Evolutionary conservation across 2,113 vertebrate species (phyloP).

Genomic region (Isichthys henryi): DNA sequence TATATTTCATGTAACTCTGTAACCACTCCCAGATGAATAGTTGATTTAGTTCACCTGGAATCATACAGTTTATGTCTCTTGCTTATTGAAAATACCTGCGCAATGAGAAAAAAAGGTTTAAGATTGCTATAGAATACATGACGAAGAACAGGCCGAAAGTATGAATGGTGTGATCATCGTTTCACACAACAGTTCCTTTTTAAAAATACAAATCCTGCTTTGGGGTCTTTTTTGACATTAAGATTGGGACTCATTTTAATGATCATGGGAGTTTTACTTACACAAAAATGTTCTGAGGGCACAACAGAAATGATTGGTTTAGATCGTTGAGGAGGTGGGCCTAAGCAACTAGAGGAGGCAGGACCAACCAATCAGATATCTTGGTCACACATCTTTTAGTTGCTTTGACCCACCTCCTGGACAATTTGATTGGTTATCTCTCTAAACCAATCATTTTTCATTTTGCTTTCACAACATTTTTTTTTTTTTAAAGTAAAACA

Average conservation of each 20-base stretch:
- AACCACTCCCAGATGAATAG: background rate
- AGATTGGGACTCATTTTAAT: background rate
- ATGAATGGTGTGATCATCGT: background rate
- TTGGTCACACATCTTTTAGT: too few relatives aligned
- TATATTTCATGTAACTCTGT: background rate
- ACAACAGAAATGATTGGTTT: too few relatives aligned
- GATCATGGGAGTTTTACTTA: too few relatives aligned
- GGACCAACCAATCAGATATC: too few relatives aligned
- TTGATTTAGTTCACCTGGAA: background rate
- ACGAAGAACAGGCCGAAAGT: background rate
- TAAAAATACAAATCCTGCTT: background rate
- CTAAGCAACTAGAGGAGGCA: too few relatives aligned
- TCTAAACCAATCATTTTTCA: too few relatives aligned
- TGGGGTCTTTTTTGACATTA: background rate
- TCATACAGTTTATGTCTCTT: background rate
- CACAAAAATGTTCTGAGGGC: too few relatives aligned
- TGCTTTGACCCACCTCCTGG: too few relatives aligned
- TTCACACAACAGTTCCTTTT: background rate
- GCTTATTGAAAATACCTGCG: background rate
- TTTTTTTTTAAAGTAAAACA: too few relatives aligned
- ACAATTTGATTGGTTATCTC: too few relatives aligned
- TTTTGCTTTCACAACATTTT: too few relatives aligned
- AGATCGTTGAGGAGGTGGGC: too few relatives aligned
- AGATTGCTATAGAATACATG: background rate
- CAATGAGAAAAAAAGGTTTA: background rate